Base-by-base conservation (phyloP, 2,888 invertebrate genomes). In the Drosophila melanosoma region DNA sequence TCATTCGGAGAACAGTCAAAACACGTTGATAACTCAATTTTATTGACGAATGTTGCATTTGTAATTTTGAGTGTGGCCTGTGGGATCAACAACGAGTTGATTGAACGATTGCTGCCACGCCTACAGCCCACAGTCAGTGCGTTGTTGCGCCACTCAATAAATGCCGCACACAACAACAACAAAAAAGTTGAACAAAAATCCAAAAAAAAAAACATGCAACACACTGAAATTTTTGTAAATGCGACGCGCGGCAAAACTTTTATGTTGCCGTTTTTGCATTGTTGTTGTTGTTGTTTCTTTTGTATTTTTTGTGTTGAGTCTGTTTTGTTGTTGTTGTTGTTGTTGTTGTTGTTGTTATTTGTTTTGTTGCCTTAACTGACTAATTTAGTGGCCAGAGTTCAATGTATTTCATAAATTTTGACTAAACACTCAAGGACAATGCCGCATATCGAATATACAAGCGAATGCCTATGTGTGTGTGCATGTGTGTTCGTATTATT, bases 351-450 rank as follows among this genome's bases (percentile, higher is more conserved):
- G 38, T 64, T 66, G 32, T 62, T 58, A 66, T 57, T 75, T 23
- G 54, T 63, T 64, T 71, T 81, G 69, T 63, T 78, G 87, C 83
- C 82, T 87, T 70, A 86, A 86, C 80, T 87, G 89, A 87, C 89
- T 87, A 87, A 87, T 89, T 87, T 87, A 82, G 74, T 84, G 86
- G 68, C 73, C 64, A 67, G 81, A 89, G 90, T 91, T 91, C 90
- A 90, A 85, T 87, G 90, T 83, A 90, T 90, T 89, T 86, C 83
- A 83, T 83, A 91, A 90, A 91, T 87, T 90, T 90, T 79, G 82
- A 82, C 89, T 87, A 87, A 90, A 88, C 79, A 84, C 81, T 91
- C 90, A 90, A 90, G 90, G 91, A 90, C 90, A 90, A 83, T 77
- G 75, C 62, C 56, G 53, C 65, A 64, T 79, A 75, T 81, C 68